Conservation (phyloP, 2,888 invertebrate genomes). For the Drosophila helvetica region DNA sequence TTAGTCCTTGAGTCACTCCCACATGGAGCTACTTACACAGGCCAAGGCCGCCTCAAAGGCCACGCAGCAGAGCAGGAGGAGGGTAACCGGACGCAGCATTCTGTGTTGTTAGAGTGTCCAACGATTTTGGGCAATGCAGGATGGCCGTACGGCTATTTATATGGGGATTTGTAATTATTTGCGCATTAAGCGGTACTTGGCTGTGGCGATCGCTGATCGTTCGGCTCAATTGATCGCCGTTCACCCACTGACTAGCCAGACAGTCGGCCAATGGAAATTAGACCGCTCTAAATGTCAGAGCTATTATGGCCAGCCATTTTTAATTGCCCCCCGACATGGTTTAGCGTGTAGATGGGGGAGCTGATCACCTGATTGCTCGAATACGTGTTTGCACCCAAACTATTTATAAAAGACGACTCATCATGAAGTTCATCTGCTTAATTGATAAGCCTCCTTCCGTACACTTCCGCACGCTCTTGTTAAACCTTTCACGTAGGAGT, state of each 20-base stretch:
- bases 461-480: not conserved
- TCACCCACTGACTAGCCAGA: slow-evolving; percentile 30
- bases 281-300: slow-evolving; percentile 30
- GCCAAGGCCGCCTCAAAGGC: slow-evolving; percentile 62
- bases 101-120: slow-evolving; percentile 15
- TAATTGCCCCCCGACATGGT: slow-evolving; percentile 51
- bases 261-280: slow-evolving; percentile 46
- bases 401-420: slow-evolving; percentile 8
- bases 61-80: slow-evolving; percentile 48
- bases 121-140: slow-evolving; percentile 11
- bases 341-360: slow-evolving; percentile 11
- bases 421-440: slow-evolving; percentile 12
- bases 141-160: slow-evolving; percentile 54
- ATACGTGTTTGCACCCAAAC: slow-evolving; percentile 32
- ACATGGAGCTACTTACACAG: slow-evolving; percentile 73
- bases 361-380: slow-evolving; percentile 11
- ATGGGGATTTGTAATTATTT: slow-evolving; percentile 66
- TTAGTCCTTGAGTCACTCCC: not conserved
- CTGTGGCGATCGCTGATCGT: slow-evolving; percentile 73
- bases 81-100: slow-evolving; percentile 51
- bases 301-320: slow-evolving; percentile 32
- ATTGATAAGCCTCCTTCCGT: slow-evolving; percentile 19
- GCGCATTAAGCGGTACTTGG: slow-evolving; percentile 70
- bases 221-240: slow-evolving; percentile 75
- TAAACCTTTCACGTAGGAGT: not conserved